Base-by-base conservation (phyloP, 2,797 vertebrate species). In the Vireo griseus region DNA sequence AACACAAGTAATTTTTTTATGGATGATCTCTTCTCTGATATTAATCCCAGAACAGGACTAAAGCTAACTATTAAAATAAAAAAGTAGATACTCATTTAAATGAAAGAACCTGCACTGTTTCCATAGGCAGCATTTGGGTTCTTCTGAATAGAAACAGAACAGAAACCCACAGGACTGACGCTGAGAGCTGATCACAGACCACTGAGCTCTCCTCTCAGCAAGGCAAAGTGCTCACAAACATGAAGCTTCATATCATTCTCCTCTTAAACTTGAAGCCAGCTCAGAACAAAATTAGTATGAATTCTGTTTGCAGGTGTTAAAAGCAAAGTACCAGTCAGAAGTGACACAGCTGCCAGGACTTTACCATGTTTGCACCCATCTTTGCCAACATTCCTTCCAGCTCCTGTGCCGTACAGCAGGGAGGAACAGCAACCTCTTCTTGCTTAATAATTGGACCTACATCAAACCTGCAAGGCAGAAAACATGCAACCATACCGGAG, bases 391-490 rank as follows among this genome's bases (percentile, higher is more conserved):
- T 39, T 4, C 58, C 95, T 96, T 99, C 98, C 16, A 99, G 97
- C 62, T 99, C 97, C 57, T 98, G 98, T 17, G 98, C 92, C 0
- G 98, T 99, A 47, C 98, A 98, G 19, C 20, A 33, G 28, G 98
- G 96, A 45, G 98, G 99, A 77, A 99, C 98, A 63, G 96, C 93
- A 76, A 98, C 88, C 16, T 97, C 78, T 89, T 98, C 98, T 94
- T 99, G 99, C 88, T 98, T 98, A 61, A 99, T 97, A 92, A 99
- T 98, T 24, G 99, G 99, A 21, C 99, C 99, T 40, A 99, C 97
- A 40, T 99, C 99, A 91, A 99, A 99, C 97, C 99, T 99, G 78
- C 26, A 50, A 93, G 26, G 50, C 51, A 78, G 95, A 92, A 92
- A 63, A 85, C 9, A 67, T 0, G 50, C 11, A 18, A 29, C 9